Percentiles rank a stretch among this genome's conserved stretches.
Evolutionary conservation across 2,113 vertebrate genomes (phyloP).

Genomic region (Desmodus rotundus): DNA sequence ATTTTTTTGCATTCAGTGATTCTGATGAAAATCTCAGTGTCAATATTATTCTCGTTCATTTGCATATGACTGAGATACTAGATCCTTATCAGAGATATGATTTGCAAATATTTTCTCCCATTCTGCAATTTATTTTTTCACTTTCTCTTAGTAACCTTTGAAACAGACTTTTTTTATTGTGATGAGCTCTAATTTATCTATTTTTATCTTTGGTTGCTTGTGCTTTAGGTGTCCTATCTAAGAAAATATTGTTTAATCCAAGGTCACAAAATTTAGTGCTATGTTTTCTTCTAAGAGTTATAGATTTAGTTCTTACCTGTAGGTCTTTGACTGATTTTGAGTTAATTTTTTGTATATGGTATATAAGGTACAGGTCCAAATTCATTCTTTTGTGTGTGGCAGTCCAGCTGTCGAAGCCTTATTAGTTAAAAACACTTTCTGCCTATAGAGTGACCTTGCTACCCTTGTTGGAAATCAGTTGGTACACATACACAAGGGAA

Average conservation of each 20-base stretch:
- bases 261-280: background rate
- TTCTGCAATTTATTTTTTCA: background rate
- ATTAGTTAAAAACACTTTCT: background rate
- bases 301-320: background rate
- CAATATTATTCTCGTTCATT: conserved; percentile 13
- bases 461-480: background rate
- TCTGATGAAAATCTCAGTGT: background rate
- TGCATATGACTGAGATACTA: background rate
- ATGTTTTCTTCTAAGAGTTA: background rate
- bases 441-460: background rate
- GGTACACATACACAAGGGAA: background rate
- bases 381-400: background rate
- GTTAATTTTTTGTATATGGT: background rate
- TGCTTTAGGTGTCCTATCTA: background rate
- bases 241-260: background rate
- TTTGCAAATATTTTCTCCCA: conserved; percentile 6
- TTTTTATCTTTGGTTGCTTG: background rate
- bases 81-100: background rate
- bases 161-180: background rate
- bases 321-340: background rate
- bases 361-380: background rate
- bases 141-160: background rate
- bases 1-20: background rate
- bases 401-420: background rate
- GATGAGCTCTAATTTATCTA: background rate